Evolutionary conservation across 2,797 vertebrate genomes (phyloP).

Genomic region (Lagothrix lagotricha): DNA sequence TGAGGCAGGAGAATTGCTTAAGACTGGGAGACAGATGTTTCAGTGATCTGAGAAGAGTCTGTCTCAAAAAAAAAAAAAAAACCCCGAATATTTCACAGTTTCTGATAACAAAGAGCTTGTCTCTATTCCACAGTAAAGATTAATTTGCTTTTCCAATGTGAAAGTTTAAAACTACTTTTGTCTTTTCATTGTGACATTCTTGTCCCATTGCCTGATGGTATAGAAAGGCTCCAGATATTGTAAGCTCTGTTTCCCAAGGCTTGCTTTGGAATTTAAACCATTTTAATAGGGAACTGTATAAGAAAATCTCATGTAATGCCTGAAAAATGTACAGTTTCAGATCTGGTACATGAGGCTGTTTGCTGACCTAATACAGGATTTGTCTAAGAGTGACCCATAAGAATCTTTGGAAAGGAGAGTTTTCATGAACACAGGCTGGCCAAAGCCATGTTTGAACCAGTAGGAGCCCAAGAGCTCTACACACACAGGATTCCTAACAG

Average conservation of each 20-base stretch:
- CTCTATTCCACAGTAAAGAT: constrained; percentile 41
- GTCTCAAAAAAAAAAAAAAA: neutral
- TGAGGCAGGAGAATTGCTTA: neutral
- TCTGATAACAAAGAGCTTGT: constrained; percentile 61
- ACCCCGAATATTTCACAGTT: constrained; percentile 44
- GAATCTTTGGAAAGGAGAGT: constrained; percentile 5
- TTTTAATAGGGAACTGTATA: constrained; percentile 48
- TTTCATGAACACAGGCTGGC: neutral
- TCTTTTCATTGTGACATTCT: neutral
- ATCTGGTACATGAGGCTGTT: neutral
- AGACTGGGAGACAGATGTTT: neutral
- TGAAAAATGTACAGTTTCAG: constrained; percentile 40
- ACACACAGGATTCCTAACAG: rapidly evolving
- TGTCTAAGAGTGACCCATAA: neutral
- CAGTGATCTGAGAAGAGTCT: neutral
- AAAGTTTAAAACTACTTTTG: constrained; percentile 49
- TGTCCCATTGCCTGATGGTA: constrained; percentile 41
- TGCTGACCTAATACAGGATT: constrained; percentile 1
- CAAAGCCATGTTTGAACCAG: neutral
- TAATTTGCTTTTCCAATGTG: constrained; percentile 39
- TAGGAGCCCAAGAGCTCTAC: neutral
- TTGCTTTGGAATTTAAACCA: constrained; percentile 58
- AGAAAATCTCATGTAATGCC: constrained; percentile 30
- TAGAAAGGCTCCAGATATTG: constrained; percentile 23
- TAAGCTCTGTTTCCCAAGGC: constrained; percentile 50